Base-by-base conservation (phyloP, 1,140 invertebrate species). In the Saccostrea echinata region DNA sequence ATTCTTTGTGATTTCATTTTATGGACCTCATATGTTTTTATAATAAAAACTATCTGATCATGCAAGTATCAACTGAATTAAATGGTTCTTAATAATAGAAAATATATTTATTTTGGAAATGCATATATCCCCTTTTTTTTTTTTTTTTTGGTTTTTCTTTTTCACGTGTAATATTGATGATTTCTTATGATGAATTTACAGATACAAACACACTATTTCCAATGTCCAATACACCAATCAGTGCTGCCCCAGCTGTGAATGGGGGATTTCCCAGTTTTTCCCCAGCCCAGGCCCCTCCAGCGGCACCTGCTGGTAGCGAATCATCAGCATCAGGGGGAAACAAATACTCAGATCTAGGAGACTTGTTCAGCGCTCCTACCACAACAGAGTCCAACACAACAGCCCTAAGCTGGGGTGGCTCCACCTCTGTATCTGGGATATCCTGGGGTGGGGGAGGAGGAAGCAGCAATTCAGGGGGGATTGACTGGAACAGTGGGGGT, bases 311-410 rank as follows among this genome's bases (percentile, higher is more conserved):
- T 11, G 27, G 84, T 12, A 57, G 84, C 21, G 24, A 81, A 3
- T 16, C 90, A 6, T 53, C 86, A 80, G 4, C 71, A 21, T 24
- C 85, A 80, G 88, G 86, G 55, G 84, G 88, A 57, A 92, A 94
- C 86, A 91, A 91, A 71, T 94, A 94, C 80, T 92, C 93, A 35
- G 92, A 92, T 0, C 88, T 94, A 35, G 92, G 92, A n/a, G 92
- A 93, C 80, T 88, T 94, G 0, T 91, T 91, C 27, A 85, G 87
- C 12, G 85, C 84, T 35, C 85, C 90, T 30, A 80, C 51, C 1
- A 90, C 83, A 33, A 90, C 86, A 3, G 86, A 87, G 21, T 68
- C 85, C n/a, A 84, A 85, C 3, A 82, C 71, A 12, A n/a, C 85
- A n/a, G 82, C 86, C 0, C 85, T 88, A 27, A 87, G 85, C 33